Conservation (phyloP, 2,888 invertebrate species). For the Troglohyphantes excavatus region DNA sequence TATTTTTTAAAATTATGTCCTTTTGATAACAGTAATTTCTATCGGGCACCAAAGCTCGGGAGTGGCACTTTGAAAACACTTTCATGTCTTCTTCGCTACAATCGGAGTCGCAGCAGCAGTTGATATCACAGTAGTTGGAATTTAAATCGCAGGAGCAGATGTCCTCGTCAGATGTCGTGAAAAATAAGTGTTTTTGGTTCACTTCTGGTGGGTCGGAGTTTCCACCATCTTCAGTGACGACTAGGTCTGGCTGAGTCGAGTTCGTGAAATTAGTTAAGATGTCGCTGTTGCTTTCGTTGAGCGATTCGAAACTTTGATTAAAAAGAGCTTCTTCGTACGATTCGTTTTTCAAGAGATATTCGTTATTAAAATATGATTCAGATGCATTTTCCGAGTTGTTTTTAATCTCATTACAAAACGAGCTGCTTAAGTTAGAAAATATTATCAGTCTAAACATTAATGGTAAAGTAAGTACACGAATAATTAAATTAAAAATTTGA, state of each 20-base stretch:
- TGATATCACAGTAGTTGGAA: slow-evolving; percentile 88
- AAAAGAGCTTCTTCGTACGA: neutral
- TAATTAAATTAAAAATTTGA: no score
- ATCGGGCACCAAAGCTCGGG: slow-evolving; percentile 73
- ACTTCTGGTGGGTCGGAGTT: neutral
- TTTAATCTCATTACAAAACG: neutral
- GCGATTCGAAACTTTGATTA: slow-evolving; percentile 15
- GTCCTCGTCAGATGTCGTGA: slow-evolving; percentile 50
- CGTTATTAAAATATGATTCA: neutral
- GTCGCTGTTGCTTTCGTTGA: slow-evolving; percentile 2
- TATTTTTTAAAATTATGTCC: slow-evolving; percentile 85
- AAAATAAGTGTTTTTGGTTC: slow-evolving; percentile 12
- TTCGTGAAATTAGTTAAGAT: slow-evolving; percentile 16
- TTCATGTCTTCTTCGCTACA: slow-evolving; percentile 86
- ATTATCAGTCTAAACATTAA: no score
- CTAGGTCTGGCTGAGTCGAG: neutral
- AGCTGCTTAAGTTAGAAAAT: neutral
- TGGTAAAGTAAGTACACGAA: no score
- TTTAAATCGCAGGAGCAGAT: slow-evolving; percentile 83
- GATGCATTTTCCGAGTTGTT: neutral
- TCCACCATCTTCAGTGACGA: slow-evolving; percentile 31
- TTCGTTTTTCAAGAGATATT: neutral
- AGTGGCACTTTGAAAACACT: slow-evolving; percentile 86
- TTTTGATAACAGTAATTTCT: slow-evolving; percentile 85
- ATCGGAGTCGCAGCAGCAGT: slow-evolving; percentile 92